Percentiles rank a stretch among this genome's conserved stretches.
Evolutionary conservation across 2,888 invertebrate species (phyloP).

Genomic region (Patella pellucida): DNA sequence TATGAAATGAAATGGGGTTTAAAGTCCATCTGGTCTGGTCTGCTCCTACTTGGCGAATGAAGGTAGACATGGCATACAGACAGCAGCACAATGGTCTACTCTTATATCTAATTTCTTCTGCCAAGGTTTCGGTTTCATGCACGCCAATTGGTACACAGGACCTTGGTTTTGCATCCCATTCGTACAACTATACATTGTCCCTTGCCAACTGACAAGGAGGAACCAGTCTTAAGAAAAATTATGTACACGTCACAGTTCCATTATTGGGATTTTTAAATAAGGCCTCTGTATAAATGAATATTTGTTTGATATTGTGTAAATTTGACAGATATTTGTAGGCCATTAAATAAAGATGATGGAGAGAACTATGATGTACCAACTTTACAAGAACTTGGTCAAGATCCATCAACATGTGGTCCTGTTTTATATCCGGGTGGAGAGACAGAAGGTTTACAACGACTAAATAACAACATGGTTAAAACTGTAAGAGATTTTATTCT

Average conservation of each 20-base stretch:
- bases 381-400: conserved; percentile 73
- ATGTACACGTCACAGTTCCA: background rate
- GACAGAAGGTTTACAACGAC: conserved; percentile 78
- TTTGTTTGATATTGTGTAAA: background rate
- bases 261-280: background rate
- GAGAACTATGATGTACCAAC: conserved; percentile 75
- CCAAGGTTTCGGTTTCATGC: no score
- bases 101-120: no score
- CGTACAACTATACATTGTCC: no score
- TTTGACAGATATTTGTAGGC: conserved; percentile 74
- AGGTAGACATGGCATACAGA: no score
- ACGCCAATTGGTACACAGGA: no score
- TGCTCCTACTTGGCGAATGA: no score
- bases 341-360: conserved; percentile 66
- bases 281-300: background rate
- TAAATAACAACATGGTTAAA: conserved; percentile 75
- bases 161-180: no score
- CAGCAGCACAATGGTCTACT: no score
- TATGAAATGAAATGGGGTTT: no score
- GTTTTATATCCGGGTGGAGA: conserved; percentile 86
- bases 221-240: no score
- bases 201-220: no score
- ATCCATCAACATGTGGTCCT: conserved; percentile 70
- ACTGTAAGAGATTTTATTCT: conserved; percentile 43
- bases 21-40: no score